phyloP scores from a whole-genome alignment of 1,140 invertebrate genomes.

The Neuroterus valhalla region DNA sequence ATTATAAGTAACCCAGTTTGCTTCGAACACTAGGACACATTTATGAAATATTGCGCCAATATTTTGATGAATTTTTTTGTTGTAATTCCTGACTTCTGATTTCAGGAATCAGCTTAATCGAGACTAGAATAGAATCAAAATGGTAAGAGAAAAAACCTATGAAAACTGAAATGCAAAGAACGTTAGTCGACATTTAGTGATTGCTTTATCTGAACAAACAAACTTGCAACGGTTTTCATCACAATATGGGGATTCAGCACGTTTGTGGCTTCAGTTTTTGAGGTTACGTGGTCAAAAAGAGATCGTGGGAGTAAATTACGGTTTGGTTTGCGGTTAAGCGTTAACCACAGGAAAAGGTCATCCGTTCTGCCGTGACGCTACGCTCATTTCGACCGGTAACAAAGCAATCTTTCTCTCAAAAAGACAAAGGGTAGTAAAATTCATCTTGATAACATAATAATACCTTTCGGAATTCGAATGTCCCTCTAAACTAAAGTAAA shows the following conservation, averaged over 20 bases:
- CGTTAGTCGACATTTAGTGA: slow-evolving; percentile 11
- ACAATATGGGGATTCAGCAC: slow-evolving; percentile 15
- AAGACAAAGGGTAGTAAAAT: neutral
- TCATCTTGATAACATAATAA: neutral
- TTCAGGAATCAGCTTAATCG: neutral
- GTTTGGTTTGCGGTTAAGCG: slow-evolving; percentile 23
- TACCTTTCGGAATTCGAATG: too few species aligned
- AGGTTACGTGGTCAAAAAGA: slow-evolving; percentile 29
- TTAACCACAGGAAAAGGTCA: slow-evolving; percentile 27
- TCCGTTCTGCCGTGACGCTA: slow-evolving; percentile 2
- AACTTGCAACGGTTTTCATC: slow-evolving; percentile 15
- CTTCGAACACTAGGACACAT: too few species aligned
- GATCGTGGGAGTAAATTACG: slow-evolving; percentile 29
- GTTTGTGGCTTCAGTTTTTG: slow-evolving; percentile 24
- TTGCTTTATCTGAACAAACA: slow-evolving; percentile 25
- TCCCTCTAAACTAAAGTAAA: neutral
- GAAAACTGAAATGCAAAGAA: slow-evolving; percentile 11
- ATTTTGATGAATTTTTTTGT: too few species aligned
- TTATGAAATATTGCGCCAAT: too few species aligned
- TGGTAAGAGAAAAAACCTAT: neutral
- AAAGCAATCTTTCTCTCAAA: neutral
- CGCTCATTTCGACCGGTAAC: neutral
- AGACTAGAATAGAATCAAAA: neutral
- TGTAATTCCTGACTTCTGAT: too few species aligned
- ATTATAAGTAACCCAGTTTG: too few species aligned